Evolutionary conservation across 2,888 invertebrate genomes (phyloP).

Genomic region (Onthophagus sagittarius): DNA sequence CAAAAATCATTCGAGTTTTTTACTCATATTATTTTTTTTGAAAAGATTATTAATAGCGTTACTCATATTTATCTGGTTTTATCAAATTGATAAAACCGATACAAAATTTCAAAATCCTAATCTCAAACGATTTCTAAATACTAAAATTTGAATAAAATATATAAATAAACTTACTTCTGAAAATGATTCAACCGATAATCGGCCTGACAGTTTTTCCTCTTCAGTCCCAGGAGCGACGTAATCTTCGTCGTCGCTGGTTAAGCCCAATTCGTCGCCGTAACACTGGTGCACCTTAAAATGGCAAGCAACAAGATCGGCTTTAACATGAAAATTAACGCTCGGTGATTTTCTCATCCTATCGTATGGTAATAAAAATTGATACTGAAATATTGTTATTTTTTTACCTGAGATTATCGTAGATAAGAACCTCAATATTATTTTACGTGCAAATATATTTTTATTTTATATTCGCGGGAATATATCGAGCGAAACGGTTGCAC

Average conservation of each 20-base stretch:
- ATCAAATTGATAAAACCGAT: too few species aligned
- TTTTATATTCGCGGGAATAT: too few species aligned
- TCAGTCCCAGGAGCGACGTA: conserved; percentile 63
- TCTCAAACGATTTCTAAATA: neutral
- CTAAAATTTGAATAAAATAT: neutral
- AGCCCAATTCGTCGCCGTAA: conserved; percentile 90
- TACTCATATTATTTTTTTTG: too few species aligned
- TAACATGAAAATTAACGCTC: neutral
- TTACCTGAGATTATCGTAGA: neutral
- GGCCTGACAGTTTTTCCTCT: conserved; percentile 51
- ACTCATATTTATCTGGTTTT: too few species aligned
- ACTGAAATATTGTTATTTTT: neutral
- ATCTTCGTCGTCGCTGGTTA: conserved; percentile 90
- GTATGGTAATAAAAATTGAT: neutral
- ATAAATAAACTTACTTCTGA: conserved; percentile 43
- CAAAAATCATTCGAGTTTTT: too few species aligned
- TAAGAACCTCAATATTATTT: neutral
- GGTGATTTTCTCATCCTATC: neutral
- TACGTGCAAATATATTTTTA: too few species aligned
- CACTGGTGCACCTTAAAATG: conserved; percentile 72
- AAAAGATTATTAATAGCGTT: too few species aligned
- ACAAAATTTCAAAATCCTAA: neutral
- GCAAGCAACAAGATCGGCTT: conserved; percentile 18
- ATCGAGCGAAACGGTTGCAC: too few species aligned
- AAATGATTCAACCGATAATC: conserved; percentile 52